Percentiles rank a stretch among this genome's conserved stretches.
Conservation (phyloP, 2,888 invertebrate species). For the Rotaria socialis region DNA sequence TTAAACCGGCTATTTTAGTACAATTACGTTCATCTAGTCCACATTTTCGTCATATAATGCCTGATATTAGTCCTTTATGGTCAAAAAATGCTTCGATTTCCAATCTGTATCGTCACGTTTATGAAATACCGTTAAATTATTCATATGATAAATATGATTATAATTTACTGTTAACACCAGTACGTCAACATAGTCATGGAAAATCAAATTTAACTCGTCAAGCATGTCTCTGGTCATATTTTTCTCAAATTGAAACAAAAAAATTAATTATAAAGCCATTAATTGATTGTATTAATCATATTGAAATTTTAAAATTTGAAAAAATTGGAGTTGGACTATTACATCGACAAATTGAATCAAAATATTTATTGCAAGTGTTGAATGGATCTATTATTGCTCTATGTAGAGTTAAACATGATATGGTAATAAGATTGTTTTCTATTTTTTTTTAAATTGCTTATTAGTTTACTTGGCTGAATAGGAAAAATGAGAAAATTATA, state of each 20-base stretch:
- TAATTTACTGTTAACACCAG: neutral
- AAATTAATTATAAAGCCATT: neutral
- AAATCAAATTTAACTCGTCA: constrained; percentile 26
- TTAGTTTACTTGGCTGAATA: neutral
- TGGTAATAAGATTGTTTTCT: neutral
- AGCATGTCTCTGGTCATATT: constrained; percentile 30
- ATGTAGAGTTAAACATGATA: neutral
- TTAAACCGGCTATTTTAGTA: neutral
- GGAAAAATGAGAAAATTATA: neutral
- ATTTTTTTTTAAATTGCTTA: neutral
- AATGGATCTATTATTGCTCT: constrained; percentile 9
- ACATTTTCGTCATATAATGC: constrained; percentile 32
- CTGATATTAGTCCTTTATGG: neutral
- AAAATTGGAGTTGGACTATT: neutral
- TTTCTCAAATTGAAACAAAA: constrained; percentile 4
- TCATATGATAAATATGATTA: neutral
- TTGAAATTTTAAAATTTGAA: neutral
- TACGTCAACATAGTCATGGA: neutral
- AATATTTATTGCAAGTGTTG: neutral
- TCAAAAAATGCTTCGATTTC: neutral
- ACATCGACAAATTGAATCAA: neutral
- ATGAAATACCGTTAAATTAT: neutral
- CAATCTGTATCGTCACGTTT: neutral
- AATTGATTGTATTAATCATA: neutral
- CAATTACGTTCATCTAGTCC: constrained; percentile 1